Percentiles rank a stretch among this genome's conserved stretches.
Evolutionary conservation across 2,888 invertebrate genomes (phyloP).

Genomic region (Platycnemis pennipes): DNA sequence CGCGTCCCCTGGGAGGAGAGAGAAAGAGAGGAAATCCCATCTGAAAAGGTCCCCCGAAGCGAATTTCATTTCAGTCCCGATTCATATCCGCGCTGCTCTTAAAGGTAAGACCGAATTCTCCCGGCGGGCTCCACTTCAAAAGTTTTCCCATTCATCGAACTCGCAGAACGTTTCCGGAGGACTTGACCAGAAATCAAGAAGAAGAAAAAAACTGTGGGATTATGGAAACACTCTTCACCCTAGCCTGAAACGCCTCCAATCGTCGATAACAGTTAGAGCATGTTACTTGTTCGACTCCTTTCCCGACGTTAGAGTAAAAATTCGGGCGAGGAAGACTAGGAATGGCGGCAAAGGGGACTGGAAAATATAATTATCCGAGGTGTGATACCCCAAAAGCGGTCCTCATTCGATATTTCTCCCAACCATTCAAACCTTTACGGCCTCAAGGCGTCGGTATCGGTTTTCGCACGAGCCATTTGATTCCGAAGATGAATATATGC

Average conservation of each 20-base stretch:
- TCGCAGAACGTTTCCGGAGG: background rate
- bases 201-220: background rate
- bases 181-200: background rate
- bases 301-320: background rate
- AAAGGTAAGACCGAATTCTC: background rate
- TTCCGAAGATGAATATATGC: too few species aligned
- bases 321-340: background rate
- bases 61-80: background rate
- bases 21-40: background rate
- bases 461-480: too few species aligned
- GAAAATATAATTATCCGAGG: background rate
- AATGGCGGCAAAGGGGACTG: background rate
- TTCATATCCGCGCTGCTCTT: background rate
- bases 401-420: too few species aligned
- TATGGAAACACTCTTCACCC: background rate
- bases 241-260: background rate
- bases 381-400: background rate
- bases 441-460: too few species aligned
- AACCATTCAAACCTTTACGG: too few species aligned
- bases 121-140: background rate
- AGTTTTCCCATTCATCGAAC: slow-evolving; percentile 1
- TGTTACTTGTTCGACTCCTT: background rate
- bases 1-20: background rate
- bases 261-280: background rate
- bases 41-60: background rate